These are phyloP conservation scores for Aplodontia rufa DNA, from an alignment of 2,113 vertebrate species.

Conservation along the genomic window DNA sequence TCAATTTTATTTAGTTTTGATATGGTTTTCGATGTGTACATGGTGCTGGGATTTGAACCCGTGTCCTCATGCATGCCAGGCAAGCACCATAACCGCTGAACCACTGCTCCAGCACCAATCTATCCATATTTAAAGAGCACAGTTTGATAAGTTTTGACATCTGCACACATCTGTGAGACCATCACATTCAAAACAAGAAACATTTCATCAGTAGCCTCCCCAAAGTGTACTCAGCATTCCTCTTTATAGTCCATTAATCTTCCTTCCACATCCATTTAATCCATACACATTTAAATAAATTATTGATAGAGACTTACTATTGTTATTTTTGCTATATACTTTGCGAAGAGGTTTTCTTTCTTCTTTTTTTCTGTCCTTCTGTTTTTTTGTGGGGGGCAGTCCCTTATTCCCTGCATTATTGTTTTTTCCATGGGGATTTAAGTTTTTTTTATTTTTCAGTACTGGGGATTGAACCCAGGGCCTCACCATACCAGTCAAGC, in stretches of 20 bases:
- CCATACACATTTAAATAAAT: not conserved
- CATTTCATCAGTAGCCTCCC: not conserved
- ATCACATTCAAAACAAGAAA: not conserved
- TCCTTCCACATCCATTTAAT: not conserved
- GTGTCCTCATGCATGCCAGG: too few species aligned
- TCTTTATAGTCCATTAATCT: not conserved
- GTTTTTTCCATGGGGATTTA: not conserved
- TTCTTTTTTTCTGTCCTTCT: not conserved
- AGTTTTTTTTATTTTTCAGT: too few species aligned
- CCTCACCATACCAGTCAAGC: too few species aligned
- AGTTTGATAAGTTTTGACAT: conserved; percentile 27
- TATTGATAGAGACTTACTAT: not conserved
- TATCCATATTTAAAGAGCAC: not conserved
- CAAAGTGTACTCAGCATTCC: not conserved
- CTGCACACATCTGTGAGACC: not conserved
- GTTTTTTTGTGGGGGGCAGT: too few species aligned
- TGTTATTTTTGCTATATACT: not conserved
- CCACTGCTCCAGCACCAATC: too few species aligned
- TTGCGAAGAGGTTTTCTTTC: not conserved
- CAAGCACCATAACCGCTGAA: too few species aligned
- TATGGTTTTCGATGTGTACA: too few species aligned
- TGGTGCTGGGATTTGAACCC: too few species aligned
- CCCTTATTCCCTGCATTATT: not conserved
- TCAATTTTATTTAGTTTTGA: too few species aligned
- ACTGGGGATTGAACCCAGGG: too few species aligned